phyloP scores from a whole-genome alignment of 2,797 vertebrate genomes.

The Urosaurus nigricauda region DNA sequence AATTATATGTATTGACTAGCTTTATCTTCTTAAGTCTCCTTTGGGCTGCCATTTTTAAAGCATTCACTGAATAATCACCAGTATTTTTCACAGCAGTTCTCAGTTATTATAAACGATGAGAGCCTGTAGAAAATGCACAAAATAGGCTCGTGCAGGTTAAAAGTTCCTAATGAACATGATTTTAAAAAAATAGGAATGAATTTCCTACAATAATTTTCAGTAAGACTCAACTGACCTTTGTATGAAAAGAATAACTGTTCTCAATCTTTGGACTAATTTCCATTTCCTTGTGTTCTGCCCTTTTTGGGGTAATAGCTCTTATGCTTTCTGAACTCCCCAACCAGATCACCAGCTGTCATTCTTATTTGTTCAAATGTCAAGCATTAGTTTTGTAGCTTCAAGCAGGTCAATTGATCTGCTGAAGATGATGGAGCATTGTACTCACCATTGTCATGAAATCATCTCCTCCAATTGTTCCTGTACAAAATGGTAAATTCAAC shows the following conservation, averaged over 20 bases:
- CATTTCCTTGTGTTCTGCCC: slow-evolving; percentile 24
- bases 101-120: slow-evolving; percentile 23
- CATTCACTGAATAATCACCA: slow-evolving; percentile 25
- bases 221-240: slow-evolving; percentile 31
- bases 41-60: slow-evolving; percentile 27
- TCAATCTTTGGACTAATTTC: slow-evolving; percentile 32
- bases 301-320: slow-evolving; percentile 17
- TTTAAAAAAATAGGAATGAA: not conserved
- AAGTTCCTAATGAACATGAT: slow-evolving; percentile 28
- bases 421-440: slow-evolving; percentile 18
- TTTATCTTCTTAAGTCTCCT: slow-evolving; percentile 27
- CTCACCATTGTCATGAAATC: slow-evolving; percentile 3
- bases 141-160: slow-evolving; percentile 22
- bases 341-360: slow-evolving; percentile 20
- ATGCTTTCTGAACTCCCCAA: slow-evolving; percentile 15
- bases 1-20: slow-evolving; percentile 43
- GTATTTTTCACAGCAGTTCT: slow-evolving; percentile 43
- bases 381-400: slow-evolving; percentile 6
- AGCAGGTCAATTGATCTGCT: slow-evolving; percentile 5
- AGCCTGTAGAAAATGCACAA: slow-evolving; percentile 11
- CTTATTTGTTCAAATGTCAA: slow-evolving; percentile 36
- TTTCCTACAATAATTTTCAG: slow-evolving; percentile 29
- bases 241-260: slow-evolving; percentile 34
- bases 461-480: not conserved
- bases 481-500: not conserved